Conservation (phyloP, 1,140 invertebrate genomes). For the Conus betulinus region DNA sequence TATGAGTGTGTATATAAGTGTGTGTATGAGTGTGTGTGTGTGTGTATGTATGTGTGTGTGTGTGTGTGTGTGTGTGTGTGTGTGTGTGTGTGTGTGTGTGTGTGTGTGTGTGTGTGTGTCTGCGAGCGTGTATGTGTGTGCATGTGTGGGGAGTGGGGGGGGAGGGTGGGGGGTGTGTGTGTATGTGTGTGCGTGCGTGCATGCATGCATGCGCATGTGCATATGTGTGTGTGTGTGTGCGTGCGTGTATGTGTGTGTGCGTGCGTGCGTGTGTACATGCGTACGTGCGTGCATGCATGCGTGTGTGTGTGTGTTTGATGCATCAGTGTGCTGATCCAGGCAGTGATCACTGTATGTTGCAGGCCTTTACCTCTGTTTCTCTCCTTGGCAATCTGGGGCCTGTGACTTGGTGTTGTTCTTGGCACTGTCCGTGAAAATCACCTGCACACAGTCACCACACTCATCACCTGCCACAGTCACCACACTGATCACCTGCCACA, state of each 20-base stretch:
- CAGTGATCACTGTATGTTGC: background rate
- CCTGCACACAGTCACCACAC: constrained; percentile 25
- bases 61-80: constrained; percentile 5
- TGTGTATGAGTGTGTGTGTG: too few relatives aligned
- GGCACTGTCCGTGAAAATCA: constrained; percentile 56
- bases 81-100: background rate
- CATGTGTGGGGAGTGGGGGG: too few relatives aligned
- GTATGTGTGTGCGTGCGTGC: too few relatives aligned
- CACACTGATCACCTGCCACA: too few relatives aligned
- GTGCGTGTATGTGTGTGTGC: background rate
- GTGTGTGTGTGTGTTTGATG: background rate
- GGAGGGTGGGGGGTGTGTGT: too few relatives aligned
- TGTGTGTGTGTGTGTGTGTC: too few relatives aligned
- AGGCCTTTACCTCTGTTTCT: constrained; percentile 47
- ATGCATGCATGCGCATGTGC: too few relatives aligned
- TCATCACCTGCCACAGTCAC: too few relatives aligned
- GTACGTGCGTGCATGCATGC: background rate
- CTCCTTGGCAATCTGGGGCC: constrained; percentile 54
- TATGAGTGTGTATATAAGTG: too few relatives aligned
- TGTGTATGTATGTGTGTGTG: background rate
- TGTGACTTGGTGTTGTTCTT: constrained; percentile 41
- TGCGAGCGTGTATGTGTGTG: too few relatives aligned
- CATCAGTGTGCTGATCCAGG: too few relatives aligned
- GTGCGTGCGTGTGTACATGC: background rate
- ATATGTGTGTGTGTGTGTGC: too few relatives aligned